A percentile compares a stretch with the other conserved stretches of the same genome.
These are phyloP conservation scores for Scotopteryx bipunctaria DNA, from an alignment of 2,888 invertebrate genomes.

Conservation along the genomic window DNA sequence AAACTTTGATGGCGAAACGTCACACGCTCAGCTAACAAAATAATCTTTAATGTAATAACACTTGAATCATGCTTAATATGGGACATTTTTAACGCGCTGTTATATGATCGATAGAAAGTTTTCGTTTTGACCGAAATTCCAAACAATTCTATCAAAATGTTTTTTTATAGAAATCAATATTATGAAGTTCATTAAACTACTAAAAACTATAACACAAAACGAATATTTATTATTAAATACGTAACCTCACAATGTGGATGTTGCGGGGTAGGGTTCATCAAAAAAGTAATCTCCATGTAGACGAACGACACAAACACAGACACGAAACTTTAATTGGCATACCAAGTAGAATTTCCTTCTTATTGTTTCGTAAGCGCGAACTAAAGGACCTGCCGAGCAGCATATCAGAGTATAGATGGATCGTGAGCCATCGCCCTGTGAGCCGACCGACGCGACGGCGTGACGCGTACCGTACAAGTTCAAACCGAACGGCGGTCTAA, in stretches of 20 bases:
- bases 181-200: neutral
- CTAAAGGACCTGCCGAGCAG: slow-evolving; percentile 72
- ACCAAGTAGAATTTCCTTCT: slow-evolving; percentile 89
- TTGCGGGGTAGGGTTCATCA: slow-evolving; percentile 21
- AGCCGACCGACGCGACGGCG: no score
- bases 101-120: slow-evolving; percentile 9
- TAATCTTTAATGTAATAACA: neutral
- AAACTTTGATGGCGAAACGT: slow-evolving; percentile 16
- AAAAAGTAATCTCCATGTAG: slow-evolving; percentile 27
- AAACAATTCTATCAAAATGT: slow-evolving; percentile 4
- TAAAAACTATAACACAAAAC: neutral
- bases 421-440: slow-evolving; percentile 50
- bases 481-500: slow-evolving; percentile 59
- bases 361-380: slow-evolving; percentile 85
- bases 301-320: slow-evolving; percentile 34
- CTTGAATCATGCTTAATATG: slow-evolving; percentile 1
- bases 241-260: slow-evolving; percentile 23
- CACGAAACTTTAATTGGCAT: slow-evolving; percentile 41
- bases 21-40: slow-evolving; percentile 20
- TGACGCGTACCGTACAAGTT: slow-evolving; percentile 50
- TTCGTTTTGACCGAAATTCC: neutral
- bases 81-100: slow-evolving; percentile 3
- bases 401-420: slow-evolving; percentile 52
- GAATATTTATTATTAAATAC: slow-evolving; percentile 5
- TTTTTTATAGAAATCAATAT: slow-evolving; percentile 5